These are phyloP conservation scores for Chrysochloris asiatica DNA, from an alignment of 2,113 vertebrate species.

Conservation along the genomic window DNA sequence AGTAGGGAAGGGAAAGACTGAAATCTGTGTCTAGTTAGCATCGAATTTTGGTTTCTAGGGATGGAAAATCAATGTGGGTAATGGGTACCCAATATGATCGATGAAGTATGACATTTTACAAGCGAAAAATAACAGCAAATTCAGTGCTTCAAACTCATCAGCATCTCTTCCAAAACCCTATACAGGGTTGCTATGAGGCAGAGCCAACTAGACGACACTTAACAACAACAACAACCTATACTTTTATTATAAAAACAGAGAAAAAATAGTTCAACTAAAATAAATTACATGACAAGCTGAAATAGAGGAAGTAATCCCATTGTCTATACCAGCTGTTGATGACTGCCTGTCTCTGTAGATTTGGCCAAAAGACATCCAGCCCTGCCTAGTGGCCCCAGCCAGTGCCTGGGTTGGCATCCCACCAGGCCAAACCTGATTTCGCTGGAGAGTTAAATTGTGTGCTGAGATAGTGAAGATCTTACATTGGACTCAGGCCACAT, in stretches of 20 bases:
- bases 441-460: neutral
- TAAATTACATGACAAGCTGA: neutral
- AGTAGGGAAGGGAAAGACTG: neutral
- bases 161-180: too few species aligned
- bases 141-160: too few species aligned
- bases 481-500: neutral
- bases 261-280: neutral
- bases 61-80: neutral
- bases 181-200: too few species aligned
- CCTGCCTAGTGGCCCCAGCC: too few species aligned
- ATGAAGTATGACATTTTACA: too few species aligned
- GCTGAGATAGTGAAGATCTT: neutral
- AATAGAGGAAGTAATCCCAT: neutral
- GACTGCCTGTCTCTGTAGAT: neutral
- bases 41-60: neutral
- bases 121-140: too few species aligned
- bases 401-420: neutral
- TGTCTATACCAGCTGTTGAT: neutral
- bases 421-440: neutral
- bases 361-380: neutral
- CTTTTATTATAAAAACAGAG: neutral
- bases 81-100: neutral
- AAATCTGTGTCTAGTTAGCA: neutral
- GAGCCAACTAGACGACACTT: too few species aligned
- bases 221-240: too few species aligned